Conservation (phyloP, 2,888 invertebrate genomes). For the Beris chalybata region DNA sequence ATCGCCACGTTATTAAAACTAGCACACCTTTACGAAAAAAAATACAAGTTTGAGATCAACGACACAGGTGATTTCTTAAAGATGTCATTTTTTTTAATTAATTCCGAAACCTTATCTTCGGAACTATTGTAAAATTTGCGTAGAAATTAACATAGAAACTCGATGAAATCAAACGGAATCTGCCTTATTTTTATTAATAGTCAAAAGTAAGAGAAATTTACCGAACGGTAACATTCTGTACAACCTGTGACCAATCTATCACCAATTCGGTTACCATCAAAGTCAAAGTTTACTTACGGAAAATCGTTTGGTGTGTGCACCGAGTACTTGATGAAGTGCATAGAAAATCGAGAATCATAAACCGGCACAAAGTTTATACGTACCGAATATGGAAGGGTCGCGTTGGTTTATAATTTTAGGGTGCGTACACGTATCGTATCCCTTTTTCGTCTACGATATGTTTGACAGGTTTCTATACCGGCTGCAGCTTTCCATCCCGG, state of each 20-base stretch:
- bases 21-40: constrained; percentile 9
- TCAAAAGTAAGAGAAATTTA: no score
- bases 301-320: no score
- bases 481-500: constrained; percentile 11
- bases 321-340: no score
- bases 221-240: no score
- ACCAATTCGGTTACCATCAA: no score
- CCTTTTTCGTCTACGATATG: not conserved
- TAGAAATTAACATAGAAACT: constrained; percentile 25
- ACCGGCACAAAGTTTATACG: no score
- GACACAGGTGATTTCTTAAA: constrained; percentile 2
- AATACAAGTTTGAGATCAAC: constrained; percentile 6
- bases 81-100: constrained; percentile 14
- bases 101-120: constrained; percentile 4
- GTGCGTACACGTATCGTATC: no score
- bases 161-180: constrained; percentile 29
- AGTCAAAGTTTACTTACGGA: no score
- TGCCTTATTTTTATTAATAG: constrained; percentile 16
- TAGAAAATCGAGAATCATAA: no score
- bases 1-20: constrained; percentile 26
- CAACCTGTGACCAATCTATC: no score
- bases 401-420: no score
- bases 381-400: no score
- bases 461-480: constrained; percentile 20
- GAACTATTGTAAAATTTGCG: constrained; percentile 11